These are phyloP conservation scores for Pseudomugil gertrudae DNA, from an alignment of 2,797 vertebrate species.

Conservation along the genomic window DNA sequence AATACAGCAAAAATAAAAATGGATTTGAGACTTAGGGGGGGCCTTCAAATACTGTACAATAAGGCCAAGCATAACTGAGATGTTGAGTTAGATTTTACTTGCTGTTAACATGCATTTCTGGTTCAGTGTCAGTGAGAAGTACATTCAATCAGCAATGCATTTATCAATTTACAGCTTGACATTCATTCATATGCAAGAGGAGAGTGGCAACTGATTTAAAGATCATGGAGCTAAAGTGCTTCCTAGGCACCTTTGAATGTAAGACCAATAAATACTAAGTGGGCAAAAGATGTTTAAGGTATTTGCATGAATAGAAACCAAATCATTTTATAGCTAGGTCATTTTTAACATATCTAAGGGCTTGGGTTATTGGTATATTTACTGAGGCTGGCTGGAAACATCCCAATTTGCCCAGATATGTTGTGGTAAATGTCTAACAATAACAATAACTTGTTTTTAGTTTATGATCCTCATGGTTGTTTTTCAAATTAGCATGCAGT, in stretches of 20 bases:
- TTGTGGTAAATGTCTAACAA: slow-evolving; percentile 20
- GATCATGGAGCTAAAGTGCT: slow-evolving; percentile 25
- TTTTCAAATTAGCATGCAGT: slow-evolving; percentile 47
- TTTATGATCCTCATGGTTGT: slow-evolving; percentile 12
- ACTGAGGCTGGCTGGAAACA: slow-evolving; percentile 9
- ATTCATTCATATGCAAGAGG: slow-evolving; percentile 26
- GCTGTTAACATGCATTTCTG: slow-evolving; percentile 57
- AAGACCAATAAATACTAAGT: slow-evolving; percentile 39
- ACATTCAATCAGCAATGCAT: slow-evolving; percentile 52
- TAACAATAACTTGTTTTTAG: background rate
- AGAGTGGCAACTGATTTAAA: slow-evolving; percentile 33
- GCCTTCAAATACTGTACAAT: slow-evolving; percentile 74
- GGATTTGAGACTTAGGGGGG: slow-evolving; percentile 79
- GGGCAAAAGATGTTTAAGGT: slow-evolving; percentile 1
- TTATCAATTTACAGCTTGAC: slow-evolving; percentile 42
- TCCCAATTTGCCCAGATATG: background rate
- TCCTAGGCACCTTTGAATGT: slow-evolving; percentile 4
- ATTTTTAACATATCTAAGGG: slow-evolving; percentile 8
- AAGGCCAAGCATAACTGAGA: slow-evolving; percentile 67
- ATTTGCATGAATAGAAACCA: slow-evolving; percentile 1
- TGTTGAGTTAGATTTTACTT: slow-evolving; percentile 65
- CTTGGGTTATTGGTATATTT: slow-evolving; percentile 2
- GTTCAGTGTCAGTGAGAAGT: slow-evolving; percentile 39
- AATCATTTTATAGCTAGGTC: slow-evolving; percentile 12
- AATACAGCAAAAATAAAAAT: slow-evolving; percentile 84